Conservation (phyloP, 1,140 invertebrate genomes). For the Ooceraea biroi region DNA sequence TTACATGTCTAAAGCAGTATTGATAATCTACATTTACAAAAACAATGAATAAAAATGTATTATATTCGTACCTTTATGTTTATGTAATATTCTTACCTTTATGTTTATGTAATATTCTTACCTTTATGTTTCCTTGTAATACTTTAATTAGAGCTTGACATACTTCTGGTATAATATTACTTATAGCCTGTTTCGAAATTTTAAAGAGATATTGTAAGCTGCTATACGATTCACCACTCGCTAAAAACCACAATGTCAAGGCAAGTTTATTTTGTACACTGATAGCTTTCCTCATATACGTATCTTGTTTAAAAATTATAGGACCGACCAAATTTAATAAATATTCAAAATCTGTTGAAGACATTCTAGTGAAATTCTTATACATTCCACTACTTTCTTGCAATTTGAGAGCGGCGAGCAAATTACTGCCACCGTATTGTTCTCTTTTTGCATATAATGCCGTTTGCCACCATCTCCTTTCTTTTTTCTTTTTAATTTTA, state of each 20-base stretch:
- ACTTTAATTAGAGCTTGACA: not conserved
- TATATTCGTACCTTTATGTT: too few relatives aligned
- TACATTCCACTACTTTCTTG: not conserved
- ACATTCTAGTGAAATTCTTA: not conserved
- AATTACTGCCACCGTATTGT: not conserved
- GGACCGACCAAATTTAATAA: not conserved
- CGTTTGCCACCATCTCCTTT: not conserved
- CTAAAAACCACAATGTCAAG: not conserved
- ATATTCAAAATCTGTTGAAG: not conserved
- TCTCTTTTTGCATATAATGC: not conserved
- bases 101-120: too few relatives aligned
- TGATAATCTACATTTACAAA: too few relatives aligned
- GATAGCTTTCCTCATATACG: not conserved
- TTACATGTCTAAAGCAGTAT: too few relatives aligned
- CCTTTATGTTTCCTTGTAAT: not conserved
- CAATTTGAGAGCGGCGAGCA: not conserved
- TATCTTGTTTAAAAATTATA: not conserved
- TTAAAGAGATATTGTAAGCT: not conserved
- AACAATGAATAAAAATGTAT: too few relatives aligned
- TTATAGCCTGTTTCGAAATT: not conserved
- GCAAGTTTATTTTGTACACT: not conserved
- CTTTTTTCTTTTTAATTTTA: not conserved
- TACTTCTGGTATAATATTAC: not conserved
- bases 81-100: too few relatives aligned
- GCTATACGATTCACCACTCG: not conserved